phyloP scores from a whole-genome alignment of 2,888 invertebrate genomes.

The Ditula angustiorana region DNA sequence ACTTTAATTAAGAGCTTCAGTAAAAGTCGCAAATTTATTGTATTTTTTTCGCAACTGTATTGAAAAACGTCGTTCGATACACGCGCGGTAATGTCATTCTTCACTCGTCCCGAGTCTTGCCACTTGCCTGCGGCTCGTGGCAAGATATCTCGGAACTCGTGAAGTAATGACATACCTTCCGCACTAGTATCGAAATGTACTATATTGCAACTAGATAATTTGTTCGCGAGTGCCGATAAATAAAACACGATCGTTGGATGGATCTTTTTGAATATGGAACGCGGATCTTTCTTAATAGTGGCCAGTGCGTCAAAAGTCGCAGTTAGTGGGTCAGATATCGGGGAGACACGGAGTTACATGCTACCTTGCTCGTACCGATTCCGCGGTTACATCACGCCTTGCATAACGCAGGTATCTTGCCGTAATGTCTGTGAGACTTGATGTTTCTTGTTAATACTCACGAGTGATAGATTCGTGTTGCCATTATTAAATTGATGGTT shows the following conservation, averaged over 20 bases:
- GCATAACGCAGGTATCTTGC: constrained; percentile 55
- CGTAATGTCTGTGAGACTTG: constrained; percentile 55
- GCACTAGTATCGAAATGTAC: no score
- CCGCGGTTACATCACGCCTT: constrained; percentile 66
- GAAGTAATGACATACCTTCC: no score
- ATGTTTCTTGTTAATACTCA: constrained; percentile 42
- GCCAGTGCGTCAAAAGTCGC: constrained; percentile 47
- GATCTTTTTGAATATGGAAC: constrained; percentile 30
- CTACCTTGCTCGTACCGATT: constrained; percentile 59
- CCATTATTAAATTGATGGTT: constrained; percentile 37
- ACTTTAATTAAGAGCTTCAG: no score
- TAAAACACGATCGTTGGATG: constrained; percentile 6
- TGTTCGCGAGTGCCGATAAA: constrained; percentile 24
- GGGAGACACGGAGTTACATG: constrained; percentile 61
- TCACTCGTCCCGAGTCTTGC: no score
- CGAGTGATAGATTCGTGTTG: constrained; percentile 28
- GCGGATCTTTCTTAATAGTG: constrained; percentile 34
- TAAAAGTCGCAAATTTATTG: no score
- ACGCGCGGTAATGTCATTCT: no score
- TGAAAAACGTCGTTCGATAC: no score
- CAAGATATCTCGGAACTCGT: no score
- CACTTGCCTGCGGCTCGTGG: no score
- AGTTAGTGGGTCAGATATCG: constrained; percentile 73
- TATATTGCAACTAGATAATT: constrained; percentile 36
- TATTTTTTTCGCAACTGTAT: no score